Conservation (phyloP, 2,888 invertebrate genomes). For the Philopedon plagiatum region DNA sequence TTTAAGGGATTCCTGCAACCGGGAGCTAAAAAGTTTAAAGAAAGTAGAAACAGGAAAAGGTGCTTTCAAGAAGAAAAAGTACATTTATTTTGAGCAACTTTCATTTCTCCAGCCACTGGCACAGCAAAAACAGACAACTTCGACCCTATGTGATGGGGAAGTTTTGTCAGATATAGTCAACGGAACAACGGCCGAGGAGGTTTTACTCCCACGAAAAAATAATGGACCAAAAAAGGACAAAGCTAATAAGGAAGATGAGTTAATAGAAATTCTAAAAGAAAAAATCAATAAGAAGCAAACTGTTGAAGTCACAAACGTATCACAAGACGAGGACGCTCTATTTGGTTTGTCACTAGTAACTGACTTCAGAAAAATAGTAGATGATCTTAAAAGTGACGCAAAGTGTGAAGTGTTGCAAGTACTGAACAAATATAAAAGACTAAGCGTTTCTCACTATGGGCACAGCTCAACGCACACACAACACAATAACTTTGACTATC, state of each 20-base stretch:
- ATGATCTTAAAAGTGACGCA: constrained; percentile 13
- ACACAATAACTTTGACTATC: neutral
- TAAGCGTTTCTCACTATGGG: neutral
- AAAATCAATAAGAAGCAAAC: constrained; percentile 9
- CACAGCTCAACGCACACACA: constrained; percentile 6
- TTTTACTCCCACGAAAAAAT: neutral
- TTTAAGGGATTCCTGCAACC: constrained; percentile 17
- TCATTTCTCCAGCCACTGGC: constrained; percentile 18
- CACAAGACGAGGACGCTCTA: constrained; percentile 3
- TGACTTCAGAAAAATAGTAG: constrained; percentile 1
- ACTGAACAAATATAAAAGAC: constrained; percentile 14
- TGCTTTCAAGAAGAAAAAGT: constrained; percentile 26
- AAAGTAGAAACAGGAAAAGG: constrained; percentile 33
- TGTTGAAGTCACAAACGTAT: constrained; percentile 1
- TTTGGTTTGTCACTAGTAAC: constrained; percentile 7
- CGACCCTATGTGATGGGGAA: neutral
- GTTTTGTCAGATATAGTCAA: neutral
- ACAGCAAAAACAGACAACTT: constrained; percentile 8
- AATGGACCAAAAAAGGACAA: neutral
- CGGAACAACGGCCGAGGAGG: neutral
- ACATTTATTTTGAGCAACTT: constrained; percentile 32
- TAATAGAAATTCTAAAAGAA: constrained; percentile 14
- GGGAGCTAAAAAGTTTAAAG: constrained; percentile 25
- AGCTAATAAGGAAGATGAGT: neutral
- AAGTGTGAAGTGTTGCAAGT: constrained; percentile 11